A percentile compares a stretch with the other conserved stretches of the same genome.
Evolutionary conservation across 2,888 invertebrate species (phyloP).

Genomic region (Noctua comes): DNA sequence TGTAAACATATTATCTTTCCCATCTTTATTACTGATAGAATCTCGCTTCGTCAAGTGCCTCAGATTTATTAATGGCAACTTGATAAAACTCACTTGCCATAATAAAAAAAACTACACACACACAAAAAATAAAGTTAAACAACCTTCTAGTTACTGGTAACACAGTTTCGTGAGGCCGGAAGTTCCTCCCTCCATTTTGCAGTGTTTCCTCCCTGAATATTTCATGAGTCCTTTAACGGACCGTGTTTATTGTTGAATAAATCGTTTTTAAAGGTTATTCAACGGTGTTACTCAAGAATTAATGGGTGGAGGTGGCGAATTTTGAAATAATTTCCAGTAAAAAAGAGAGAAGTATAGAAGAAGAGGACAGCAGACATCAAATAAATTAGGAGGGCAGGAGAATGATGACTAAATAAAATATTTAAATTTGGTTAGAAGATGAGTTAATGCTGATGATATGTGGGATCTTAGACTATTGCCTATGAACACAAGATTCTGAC

Average conservation of each 20-base stretch:
- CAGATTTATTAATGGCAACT: not conserved
- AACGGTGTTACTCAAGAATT: conserved; percentile 28
- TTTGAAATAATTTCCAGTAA: not conserved
- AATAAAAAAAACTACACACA: conserved; percentile 15
- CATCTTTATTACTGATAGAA: not conserved
- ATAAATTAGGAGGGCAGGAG: not conserved
- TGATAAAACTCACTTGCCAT: conserved; percentile 4
- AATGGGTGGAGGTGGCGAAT: conserved; percentile 17
- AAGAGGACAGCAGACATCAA: not conserved
- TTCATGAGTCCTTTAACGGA: conserved; percentile 67
- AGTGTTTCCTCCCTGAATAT: conserved; percentile 68
- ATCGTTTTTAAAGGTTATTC: conserved; percentile 61
- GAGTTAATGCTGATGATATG: not conserved
- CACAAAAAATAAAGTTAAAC: conserved; percentile 17
- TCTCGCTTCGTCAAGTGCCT: not conserved
- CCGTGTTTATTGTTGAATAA: conserved; percentile 64
- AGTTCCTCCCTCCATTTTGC: conserved; percentile 47
- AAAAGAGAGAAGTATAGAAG: not conserved
- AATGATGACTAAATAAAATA: not conserved
- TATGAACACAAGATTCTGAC: not conserved
- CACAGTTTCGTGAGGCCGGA: conserved; percentile 66
- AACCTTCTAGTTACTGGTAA: conserved; percentile 40
- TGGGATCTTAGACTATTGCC: not conserved
- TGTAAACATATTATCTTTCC: too few species aligned
- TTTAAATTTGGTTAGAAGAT: not conserved